phyloP scores from a whole-genome alignment of 2,797 vertebrate species.

The Lepus townsendii region DNA sequence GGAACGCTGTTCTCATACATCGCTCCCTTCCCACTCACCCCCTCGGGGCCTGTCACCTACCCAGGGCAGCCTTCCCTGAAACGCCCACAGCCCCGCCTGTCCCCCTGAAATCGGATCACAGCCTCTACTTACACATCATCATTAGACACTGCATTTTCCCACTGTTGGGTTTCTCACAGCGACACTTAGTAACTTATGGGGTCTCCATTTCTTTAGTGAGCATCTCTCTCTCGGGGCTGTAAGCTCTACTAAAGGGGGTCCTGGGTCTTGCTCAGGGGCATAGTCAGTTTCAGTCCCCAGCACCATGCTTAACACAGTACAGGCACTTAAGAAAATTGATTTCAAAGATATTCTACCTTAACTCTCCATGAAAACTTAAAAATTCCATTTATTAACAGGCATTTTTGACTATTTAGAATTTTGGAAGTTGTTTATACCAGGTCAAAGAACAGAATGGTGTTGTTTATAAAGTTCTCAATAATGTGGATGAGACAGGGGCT shows the following conservation, averaged over 20 bases:
- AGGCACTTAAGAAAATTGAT: neutral
- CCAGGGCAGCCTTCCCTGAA: neutral
- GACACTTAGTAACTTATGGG: neutral
- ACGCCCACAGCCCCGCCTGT: neutral
- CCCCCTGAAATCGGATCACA: neutral
- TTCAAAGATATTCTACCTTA: slow-evolving; percentile 7
- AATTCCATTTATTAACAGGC: neutral
- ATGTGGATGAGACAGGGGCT: neutral
- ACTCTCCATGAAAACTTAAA: neutral
- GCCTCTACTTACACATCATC: neutral
- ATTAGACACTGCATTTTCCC: neutral
- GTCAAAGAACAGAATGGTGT: neutral
- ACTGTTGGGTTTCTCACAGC: neutral
- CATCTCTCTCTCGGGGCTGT: neutral
- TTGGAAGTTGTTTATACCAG: neutral
- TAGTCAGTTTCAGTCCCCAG: neutral
- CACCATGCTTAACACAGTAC: neutral
- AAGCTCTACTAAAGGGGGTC: neutral
- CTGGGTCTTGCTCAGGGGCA: neutral
- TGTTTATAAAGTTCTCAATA: slow-evolving; percentile 43
- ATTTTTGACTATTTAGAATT: slow-evolving; percentile 40
- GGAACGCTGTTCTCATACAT: neutral
- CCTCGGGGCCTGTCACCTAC: neutral
- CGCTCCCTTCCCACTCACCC: neutral
- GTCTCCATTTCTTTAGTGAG: neutral